phyloP scores from a whole-genome alignment of 1,140 invertebrate species.

The Anoplophora glabripennis region DNA sequence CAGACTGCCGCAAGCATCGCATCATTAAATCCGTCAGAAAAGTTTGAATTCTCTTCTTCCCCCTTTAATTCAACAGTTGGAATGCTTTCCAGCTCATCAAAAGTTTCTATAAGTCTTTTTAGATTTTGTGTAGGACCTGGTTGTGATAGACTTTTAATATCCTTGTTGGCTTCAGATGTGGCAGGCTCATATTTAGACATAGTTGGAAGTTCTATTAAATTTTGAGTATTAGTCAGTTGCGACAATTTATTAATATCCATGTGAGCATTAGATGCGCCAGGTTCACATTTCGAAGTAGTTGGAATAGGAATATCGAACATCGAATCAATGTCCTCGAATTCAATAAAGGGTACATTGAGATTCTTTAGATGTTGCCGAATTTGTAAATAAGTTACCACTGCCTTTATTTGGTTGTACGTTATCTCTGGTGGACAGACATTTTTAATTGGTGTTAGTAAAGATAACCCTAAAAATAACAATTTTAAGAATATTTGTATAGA shows the following conservation, averaged over 20 bases:
- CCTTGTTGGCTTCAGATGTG: neutral
- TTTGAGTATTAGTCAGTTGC: neutral
- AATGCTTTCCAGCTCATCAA: slow-evolving; percentile 15
- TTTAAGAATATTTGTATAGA: too few relatives aligned
- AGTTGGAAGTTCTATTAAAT: neutral
- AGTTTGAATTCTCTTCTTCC: slow-evolving; percentile 1
- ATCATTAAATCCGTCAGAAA: neutral
- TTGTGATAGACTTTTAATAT: neutral
- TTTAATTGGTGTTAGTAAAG: slow-evolving; percentile 21
- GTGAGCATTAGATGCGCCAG: neutral
- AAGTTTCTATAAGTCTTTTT: slow-evolving; percentile 3
- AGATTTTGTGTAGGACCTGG: neutral
- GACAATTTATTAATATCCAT: neutral
- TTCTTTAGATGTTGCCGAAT: slow-evolving; percentile 31
- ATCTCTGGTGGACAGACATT: slow-evolving; percentile 29
- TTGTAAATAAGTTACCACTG: slow-evolving; percentile 30
- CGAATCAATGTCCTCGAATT: slow-evolving; percentile 33
- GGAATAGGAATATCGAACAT: neutral
- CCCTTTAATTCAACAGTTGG: neutral
- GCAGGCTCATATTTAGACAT: neutral
- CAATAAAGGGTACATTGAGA: slow-evolving; percentile 29
- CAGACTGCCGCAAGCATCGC: neutral
- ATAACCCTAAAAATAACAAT: slow-evolving; percentile 4
- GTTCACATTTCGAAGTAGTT: neutral
- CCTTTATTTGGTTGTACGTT: slow-evolving; percentile 33